A percentile compares a stretch with the other conserved stretches of the same genome.
Evolutionary conservation across 2,888 invertebrate genomes (phyloP).

Genomic region (Miltochrista miniata): DNA sequence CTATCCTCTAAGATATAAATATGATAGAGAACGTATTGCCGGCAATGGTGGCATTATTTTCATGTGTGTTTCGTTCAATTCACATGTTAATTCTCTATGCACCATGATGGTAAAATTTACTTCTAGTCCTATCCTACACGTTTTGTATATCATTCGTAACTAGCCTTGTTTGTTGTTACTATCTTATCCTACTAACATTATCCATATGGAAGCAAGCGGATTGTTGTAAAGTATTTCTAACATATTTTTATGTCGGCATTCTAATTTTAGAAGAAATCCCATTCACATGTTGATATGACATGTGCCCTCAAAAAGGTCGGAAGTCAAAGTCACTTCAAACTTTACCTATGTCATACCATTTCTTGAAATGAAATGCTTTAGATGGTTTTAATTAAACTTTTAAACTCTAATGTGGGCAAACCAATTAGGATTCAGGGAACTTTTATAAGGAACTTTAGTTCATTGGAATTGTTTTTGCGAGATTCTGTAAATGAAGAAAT

Average conservation of each 20-base stretch:
- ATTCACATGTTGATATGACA: background rate
- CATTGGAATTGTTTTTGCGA: conserved; percentile 12
- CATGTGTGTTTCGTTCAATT: no score
- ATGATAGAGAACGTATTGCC: no score
- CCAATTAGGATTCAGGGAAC: conserved; percentile 8
- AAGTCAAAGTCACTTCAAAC: background rate
- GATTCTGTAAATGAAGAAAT: conserved; percentile 3
- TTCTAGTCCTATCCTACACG: no score
- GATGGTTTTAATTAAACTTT: conserved; percentile 14
- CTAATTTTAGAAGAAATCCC: background rate
- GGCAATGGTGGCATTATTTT: no score
- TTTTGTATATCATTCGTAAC: background rate
- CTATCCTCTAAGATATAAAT: no score
- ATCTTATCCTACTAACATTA: no score
- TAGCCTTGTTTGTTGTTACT: no score
- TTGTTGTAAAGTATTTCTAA: no score
- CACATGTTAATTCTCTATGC: no score
- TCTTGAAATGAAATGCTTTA: conserved; percentile 9
- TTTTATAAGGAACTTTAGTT: conserved; percentile 8
- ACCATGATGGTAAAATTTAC: no score
- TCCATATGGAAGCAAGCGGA: no score
- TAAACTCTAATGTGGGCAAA: conserved; percentile 11
- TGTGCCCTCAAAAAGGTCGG: background rate
- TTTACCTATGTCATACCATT: conserved; percentile 14
- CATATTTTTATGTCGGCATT: background rate